A percentile compares a stretch with the other conserved stretches of the same genome.
Conservation (phyloP, 1,140 invertebrate genomes). For the Hestina assimilis region DNA sequence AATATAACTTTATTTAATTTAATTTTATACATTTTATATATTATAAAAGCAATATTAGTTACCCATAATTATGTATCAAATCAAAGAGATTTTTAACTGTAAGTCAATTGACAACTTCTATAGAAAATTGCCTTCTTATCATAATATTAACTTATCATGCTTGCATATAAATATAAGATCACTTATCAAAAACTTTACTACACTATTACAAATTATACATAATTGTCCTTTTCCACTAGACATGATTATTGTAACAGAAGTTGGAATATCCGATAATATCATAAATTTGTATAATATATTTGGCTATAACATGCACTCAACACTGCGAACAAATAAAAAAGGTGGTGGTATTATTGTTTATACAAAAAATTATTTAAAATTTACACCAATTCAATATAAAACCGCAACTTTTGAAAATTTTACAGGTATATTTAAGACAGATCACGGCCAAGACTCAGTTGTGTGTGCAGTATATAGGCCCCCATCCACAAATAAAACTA, state of each 20-base stretch:
- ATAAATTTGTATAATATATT: background rate
- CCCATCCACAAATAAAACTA: background rate
- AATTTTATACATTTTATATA: background rate
- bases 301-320: background rate
- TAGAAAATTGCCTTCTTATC: background rate
- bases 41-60: too few relatives aligned
- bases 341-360: background rate
- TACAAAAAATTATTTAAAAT: background rate
- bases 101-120: conserved; percentile 21
- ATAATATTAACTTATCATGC: background rate
- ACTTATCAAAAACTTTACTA: background rate
- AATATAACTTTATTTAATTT: background rate
- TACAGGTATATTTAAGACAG: background rate
- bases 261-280: conserved; percentile 32
- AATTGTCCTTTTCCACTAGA: conserved; percentile 24
- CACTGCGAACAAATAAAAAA: background rate
- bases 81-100: conserved; percentile 32
- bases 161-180: conserved; percentile 15
- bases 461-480: background rate
- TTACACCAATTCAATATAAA: background rate
- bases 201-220: background rate
- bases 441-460: conserved; percentile 2
- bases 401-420: background rate
- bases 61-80: background rate
- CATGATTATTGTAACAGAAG: conserved; percentile 33